Evolutionary conservation across 2,113 vertebrate species (phyloP).

Genomic region (Petaurus breviceps): DNA sequence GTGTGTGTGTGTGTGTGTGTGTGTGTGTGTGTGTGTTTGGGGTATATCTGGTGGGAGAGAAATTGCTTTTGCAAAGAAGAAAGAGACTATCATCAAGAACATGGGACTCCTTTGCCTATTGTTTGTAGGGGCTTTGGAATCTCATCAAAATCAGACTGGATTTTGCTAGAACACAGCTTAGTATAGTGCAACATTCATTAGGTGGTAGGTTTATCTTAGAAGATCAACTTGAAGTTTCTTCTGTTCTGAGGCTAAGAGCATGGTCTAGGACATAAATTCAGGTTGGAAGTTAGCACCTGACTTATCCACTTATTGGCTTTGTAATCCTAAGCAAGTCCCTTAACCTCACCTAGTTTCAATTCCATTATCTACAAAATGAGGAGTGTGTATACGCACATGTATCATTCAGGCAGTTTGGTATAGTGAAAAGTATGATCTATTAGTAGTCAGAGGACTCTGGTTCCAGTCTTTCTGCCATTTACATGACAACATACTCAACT

Average conservation of each 20-base stretch:
- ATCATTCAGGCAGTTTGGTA: not conserved
- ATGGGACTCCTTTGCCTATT: not conserved
- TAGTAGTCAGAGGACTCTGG: not conserved
- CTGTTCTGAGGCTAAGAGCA: not conserved
- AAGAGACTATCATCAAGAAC: not conserved
- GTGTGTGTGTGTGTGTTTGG: not conserved
- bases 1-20: not conserved
- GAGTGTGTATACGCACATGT: too few species aligned
- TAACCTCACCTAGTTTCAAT: not conserved
- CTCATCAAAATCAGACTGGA: not conserved
- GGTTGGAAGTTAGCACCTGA: not conserved
- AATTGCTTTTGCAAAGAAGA: not conserved
- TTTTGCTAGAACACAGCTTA: not conserved
- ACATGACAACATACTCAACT: not conserved
- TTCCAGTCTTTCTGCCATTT: not conserved
- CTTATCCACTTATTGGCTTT: not conserved
- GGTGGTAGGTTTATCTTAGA: not conserved
- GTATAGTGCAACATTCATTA: not conserved
- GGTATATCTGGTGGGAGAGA: not conserved
- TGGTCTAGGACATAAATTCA: not conserved
- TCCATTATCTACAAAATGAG: not conserved
- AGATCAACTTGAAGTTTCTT: not conserved
- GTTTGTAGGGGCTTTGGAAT: not conserved
- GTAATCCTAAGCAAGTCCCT: not conserved
- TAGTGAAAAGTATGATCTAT: not conserved